Evolutionary conservation across 1,140 invertebrate species (phyloP).

Genomic region (Aradophagus sp.): DNA sequence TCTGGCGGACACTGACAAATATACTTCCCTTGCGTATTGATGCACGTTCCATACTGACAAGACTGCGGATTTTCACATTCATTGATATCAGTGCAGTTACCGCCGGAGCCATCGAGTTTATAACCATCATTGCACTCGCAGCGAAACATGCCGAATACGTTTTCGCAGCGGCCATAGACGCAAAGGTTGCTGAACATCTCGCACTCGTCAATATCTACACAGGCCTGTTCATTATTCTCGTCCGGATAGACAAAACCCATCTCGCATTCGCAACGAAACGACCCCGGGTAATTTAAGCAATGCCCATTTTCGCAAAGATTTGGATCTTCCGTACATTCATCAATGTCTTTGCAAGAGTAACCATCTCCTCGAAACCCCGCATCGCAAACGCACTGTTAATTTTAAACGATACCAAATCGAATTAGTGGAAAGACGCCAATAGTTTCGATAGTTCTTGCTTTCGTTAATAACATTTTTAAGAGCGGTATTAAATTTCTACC

Average conservation of each 20-base stretch:
- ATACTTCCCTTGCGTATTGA: slow-evolving; percentile 88
- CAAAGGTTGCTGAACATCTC: slow-evolving; percentile 90
- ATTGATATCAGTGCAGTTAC: slow-evolving; percentile 87
- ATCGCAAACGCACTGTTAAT: slow-evolving; percentile 88
- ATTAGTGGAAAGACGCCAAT: too few species aligned
- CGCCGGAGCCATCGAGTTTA: slow-evolving; percentile 84
- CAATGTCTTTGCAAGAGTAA: slow-evolving; percentile 81
- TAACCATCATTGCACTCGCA: slow-evolving; percentile 91
- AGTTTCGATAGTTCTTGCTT: too few species aligned
- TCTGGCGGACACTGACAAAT: slow-evolving; percentile 86
- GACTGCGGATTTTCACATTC: slow-evolving; percentile 85
- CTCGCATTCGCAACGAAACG: slow-evolving; percentile 90
- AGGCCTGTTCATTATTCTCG: slow-evolving; percentile 81
- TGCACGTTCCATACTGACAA: slow-evolving; percentile 87
- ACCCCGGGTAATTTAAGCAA: slow-evolving; percentile 89
- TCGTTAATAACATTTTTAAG: too few species aligned
- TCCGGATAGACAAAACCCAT: slow-evolving; percentile 87
- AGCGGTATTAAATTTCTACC: too few species aligned
- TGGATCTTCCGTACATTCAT: slow-evolving; percentile 89
- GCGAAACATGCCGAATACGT: slow-evolving; percentile 90
- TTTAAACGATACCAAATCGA: too few species aligned
- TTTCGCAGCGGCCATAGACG: slow-evolving; percentile 89
- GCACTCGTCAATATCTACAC: slow-evolving; percentile 94
- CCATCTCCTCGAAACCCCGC: slow-evolving; percentile 90
- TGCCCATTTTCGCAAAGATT: slow-evolving; percentile 85